Evolutionary conservation across 2,888 invertebrate genomes (phyloP).

Genomic region (Cephonodes hylas): DNA sequence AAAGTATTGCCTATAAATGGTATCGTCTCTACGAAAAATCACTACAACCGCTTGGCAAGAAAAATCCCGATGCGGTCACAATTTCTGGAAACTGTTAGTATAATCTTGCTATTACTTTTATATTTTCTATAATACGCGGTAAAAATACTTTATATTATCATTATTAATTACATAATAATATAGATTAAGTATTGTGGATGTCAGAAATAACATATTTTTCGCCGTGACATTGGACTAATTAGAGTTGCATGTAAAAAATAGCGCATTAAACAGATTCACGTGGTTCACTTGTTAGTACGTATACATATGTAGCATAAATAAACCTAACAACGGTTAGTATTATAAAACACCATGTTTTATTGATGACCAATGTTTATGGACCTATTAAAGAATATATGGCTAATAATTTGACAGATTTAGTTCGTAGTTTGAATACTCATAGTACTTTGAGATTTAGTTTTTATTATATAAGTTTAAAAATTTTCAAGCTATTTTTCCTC

Average conservation of each 20-base stretch:
- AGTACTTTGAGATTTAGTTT: no score
- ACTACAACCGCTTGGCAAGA: conserved; percentile 74
- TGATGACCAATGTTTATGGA: background rate
- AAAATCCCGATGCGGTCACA: conserved; percentile 72
- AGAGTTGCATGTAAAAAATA: conserved; percentile 28
- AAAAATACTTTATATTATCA: background rate
- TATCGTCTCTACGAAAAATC: conserved; percentile 77
- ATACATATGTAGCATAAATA: background rate
- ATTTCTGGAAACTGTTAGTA: conserved; percentile 80
- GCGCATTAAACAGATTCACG: conserved; percentile 34
- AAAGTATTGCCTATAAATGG: conserved; percentile 78
- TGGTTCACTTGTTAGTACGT: conserved; percentile 28
- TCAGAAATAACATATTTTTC: conserved; percentile 25
- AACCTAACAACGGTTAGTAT: background rate
- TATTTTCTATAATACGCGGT: background rate
- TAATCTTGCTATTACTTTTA: conserved; percentile 6
- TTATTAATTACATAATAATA: conserved; percentile 26
- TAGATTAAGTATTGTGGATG: conserved; percentile 18
- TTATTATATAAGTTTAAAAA: no score
- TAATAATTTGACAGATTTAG: no score
- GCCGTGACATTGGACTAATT: conserved; percentile 61
- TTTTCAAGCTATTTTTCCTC: no score
- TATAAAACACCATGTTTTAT: background rate
- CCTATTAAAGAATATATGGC: background rate
- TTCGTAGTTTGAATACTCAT: no score